Base-by-base conservation (phyloP, 2,888 invertebrate genomes). In the Apodemia duryi region DNA sequence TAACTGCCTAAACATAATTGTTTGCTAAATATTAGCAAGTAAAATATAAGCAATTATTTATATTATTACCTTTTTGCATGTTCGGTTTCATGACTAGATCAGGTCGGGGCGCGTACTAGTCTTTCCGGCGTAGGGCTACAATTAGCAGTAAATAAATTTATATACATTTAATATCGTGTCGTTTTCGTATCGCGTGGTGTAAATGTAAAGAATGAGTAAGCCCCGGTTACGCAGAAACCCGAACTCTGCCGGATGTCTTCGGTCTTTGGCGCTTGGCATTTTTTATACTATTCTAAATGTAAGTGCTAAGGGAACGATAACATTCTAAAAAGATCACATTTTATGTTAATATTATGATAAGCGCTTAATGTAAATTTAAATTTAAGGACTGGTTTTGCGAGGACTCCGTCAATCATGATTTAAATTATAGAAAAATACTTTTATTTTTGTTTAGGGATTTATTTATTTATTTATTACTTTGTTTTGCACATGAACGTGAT, bases 201-300 rank as follows among this genome's bases (percentile, higher is more conserved):
- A 65, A 66, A 52, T 65, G 49, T 29, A 41, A 13, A 2, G 32
- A 64, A 29, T 62, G 64, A 63, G 65, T 62, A 61, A 68, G 51
- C 62, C 51, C 2, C 64, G 64, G 64, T 64, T 67, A 69, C 65
- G 66, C 46, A 65, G 66, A 60, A 67, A 70, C 63, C 66, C 65
- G 65, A 54, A 61, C 57, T 65, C 66, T 63, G 70, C 69, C 72
- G 74, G 74, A 74, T 72, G 73, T 72, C 66, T 71, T 71, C 64
- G 68, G 64, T 70, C 57, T 60, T 60, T 60, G 57, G 57, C 57
- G 57, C 57, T 60, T 60, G 57, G 71, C 71, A 67, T 71, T 72
- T 75, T 73, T 74, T 72, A 69, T 69, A 71, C 66, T 66, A 69
- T 67, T 67, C 70, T 70, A 69, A 64, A 71, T 69, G 65, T 70